These are phyloP conservation scores for Eurypyga helias DNA, from an alignment of 2,113 vertebrate genomes.

Conservation along the genomic window DNA sequence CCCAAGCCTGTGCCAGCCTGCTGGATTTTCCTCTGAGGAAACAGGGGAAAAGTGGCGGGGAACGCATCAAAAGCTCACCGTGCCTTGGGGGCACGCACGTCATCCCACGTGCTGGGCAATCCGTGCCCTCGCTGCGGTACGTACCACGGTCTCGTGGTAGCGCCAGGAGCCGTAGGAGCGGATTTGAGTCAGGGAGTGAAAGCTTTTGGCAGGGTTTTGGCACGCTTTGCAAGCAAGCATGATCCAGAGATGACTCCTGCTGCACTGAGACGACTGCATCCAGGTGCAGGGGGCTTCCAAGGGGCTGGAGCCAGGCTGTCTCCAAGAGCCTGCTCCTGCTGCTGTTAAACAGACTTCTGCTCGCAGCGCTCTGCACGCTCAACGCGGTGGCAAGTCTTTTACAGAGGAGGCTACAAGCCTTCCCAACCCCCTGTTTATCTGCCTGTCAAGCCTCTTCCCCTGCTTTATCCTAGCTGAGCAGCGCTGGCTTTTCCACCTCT, in stretches of 20 bases:
- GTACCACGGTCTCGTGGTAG: background rate
- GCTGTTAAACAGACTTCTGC: background rate
- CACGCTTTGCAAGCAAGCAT: background rate
- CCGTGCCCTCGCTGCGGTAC: accelerated
- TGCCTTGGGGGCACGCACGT: accelerated
- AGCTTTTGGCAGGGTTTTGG: background rate
- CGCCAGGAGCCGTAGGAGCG: background rate
- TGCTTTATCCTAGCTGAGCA: background rate
- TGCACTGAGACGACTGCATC: background rate
- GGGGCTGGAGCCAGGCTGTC: background rate
- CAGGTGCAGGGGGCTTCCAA: background rate
- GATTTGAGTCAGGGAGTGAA: background rate
- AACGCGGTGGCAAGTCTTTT: background rate
- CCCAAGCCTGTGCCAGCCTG: background rate
- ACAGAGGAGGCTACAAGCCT: background rate
- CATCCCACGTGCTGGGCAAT: accelerated
- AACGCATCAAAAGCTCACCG: accelerated
- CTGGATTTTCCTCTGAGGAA: background rate
- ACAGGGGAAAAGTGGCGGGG: accelerated
- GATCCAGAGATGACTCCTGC: background rate
- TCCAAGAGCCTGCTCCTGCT: background rate
- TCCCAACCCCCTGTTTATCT: background rate
- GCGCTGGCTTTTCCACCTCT: background rate
- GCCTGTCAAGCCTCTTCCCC: background rate
- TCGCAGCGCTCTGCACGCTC: background rate